phyloP scores from a whole-genome alignment of 1,140 invertebrate genomes.

The Drosophila ambigua region DNA sequence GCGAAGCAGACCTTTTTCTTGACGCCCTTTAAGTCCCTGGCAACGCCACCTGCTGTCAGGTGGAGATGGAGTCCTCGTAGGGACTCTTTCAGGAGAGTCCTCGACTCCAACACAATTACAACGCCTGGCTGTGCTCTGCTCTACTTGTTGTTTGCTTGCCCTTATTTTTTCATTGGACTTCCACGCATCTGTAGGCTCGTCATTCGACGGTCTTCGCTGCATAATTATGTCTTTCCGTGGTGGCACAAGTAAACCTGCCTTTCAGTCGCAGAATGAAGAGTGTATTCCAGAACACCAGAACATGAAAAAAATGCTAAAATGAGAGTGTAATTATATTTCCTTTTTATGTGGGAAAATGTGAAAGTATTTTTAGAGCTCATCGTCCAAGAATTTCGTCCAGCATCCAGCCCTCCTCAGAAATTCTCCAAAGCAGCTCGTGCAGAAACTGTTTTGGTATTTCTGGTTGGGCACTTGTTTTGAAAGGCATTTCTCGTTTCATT shows the following conservation, averaged over 20 bases:
- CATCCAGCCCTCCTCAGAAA: slow-evolving; percentile 14
- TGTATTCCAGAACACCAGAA: slow-evolving; percentile 23
- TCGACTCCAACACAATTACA: slow-evolving; percentile 63
- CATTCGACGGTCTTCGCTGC: slow-evolving; percentile 50
- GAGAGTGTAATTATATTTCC: slow-evolving; percentile 47
- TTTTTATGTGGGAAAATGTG: slow-evolving; percentile 8
- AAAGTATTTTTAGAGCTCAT: slow-evolving; percentile 23
- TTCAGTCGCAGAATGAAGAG: slow-evolving; percentile 7
- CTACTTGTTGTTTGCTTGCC: slow-evolving; percentile 43
- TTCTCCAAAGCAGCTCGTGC: slow-evolving; percentile 20
- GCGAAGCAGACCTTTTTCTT: slow-evolving; percentile 37
- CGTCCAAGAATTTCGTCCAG: not conserved
- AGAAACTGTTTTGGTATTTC: slow-evolving; percentile 42
- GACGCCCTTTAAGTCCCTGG: slow-evolving; percentile 44
- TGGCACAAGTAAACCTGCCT: slow-evolving; percentile 28
- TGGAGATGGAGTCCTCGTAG: slow-evolving; percentile 20
- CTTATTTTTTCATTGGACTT: slow-evolving; percentile 24
- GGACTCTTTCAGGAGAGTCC: slow-evolving; percentile 32
- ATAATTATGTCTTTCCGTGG: slow-evolving; percentile 59
- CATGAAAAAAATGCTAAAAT: slow-evolving; percentile 7
- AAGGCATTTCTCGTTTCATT: slow-evolving; percentile 74
- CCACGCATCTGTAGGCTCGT: slow-evolving; percentile 39
- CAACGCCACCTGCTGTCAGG: slow-evolving; percentile 63
- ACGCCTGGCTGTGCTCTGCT: slow-evolving; percentile 56
- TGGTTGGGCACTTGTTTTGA: slow-evolving; percentile 61